Evolutionary conservation across 2,888 invertebrate species (phyloP), one percentile per base, ranked within the genome.

Genomic region (Drosophila mulleri): DNA sequence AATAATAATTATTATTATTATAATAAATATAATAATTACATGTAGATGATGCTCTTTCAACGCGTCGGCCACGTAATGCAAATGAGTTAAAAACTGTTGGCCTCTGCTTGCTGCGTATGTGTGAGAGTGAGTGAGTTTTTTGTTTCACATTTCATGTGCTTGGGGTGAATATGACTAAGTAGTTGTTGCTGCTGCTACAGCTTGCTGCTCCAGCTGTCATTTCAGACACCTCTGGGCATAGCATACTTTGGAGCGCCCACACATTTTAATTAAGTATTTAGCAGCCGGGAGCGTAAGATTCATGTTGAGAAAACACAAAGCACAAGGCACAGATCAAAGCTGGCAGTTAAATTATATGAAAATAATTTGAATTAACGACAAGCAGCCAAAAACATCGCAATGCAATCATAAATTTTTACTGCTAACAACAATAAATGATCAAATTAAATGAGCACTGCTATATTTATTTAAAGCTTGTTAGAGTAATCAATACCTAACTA

Each of bases 71-170:
- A 74, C 70, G 74, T 72, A 66, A 77, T 69, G 67, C 23, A 74
- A 86, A 86, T 69, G 74, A 77, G 79, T 72, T 77, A 73, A 87
- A 83, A 82, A 67, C 70, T 64, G 79, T 71, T 72, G 68, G 72
- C 57, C 61, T 62, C 60, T 75, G 59, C 56, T 12, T 35, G 47
- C 26, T 56, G 54, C 20, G 4, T 65, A 48, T 14, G 48, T 53
- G 35, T 18, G 7, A 3, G n/a, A 5, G 45, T 35, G 47, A 47
- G 41, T 14, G 56, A 18, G 52, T 61, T 60, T 71, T 58, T 71
- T 62, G 59, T 71, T 78, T 63, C 76, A 71, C 69, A 75, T 75
- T 78, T 67, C 79, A 76, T 67, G 77, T 73, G 78, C 63, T 72
- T 54, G 57, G 66, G 59, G 80, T 82, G 76, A 75, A 88, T 88